Evolutionary conservation across 2,797 vertebrate genomes (phyloP).

Genomic region (Leptatherina wallacei): DNA sequence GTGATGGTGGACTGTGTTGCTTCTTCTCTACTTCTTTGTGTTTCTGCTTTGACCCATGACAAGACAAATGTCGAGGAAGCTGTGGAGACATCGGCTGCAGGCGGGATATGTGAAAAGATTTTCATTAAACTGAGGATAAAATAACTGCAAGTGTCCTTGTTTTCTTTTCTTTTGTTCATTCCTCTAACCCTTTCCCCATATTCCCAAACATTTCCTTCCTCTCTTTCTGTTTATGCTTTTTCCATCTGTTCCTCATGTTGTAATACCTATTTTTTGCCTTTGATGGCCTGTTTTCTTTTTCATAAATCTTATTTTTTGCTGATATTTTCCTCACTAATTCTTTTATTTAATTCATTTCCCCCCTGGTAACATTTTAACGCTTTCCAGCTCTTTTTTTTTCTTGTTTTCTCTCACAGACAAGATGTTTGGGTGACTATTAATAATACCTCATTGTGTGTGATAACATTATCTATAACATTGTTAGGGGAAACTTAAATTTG

Average conservation of each 20-base stretch:
- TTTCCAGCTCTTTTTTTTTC: background rate
- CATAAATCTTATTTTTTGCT: conserved; percentile 6
- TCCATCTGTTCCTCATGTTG: conserved; percentile 45
- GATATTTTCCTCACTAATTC: background rate
- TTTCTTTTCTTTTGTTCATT: conserved; percentile 56
- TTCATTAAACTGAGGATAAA: conserved; percentile 44
- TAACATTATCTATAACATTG: conserved; percentile 77
- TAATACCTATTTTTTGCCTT: conserved; percentile 34
- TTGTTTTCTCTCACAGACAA: conserved; percentile 35
- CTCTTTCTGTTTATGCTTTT: conserved; percentile 26
- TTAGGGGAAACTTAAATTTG: conserved; percentile 81
- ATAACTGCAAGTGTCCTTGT: conserved; percentile 50
- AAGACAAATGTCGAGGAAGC: conserved; percentile 50
- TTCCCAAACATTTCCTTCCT: conserved; percentile 42
- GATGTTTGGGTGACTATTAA: conserved; percentile 66
- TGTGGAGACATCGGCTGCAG: conserved; percentile 46
- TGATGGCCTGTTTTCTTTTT: conserved; percentile 14
- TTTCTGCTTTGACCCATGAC: conserved; percentile 64
- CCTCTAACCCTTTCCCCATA: conserved; percentile 50
- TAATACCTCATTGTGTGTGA: conserved; percentile 67
- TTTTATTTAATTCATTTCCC: conserved; percentile 7
- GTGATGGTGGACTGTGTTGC: conserved; percentile 49
- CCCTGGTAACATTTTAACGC: background rate
- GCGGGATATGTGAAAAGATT: conserved; percentile 50
- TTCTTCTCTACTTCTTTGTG: conserved; percentile 61